These are phyloP conservation scores for Catharus ustulatus DNA, from an alignment of 2,797 vertebrate species.

Conservation along the genomic window DNA sequence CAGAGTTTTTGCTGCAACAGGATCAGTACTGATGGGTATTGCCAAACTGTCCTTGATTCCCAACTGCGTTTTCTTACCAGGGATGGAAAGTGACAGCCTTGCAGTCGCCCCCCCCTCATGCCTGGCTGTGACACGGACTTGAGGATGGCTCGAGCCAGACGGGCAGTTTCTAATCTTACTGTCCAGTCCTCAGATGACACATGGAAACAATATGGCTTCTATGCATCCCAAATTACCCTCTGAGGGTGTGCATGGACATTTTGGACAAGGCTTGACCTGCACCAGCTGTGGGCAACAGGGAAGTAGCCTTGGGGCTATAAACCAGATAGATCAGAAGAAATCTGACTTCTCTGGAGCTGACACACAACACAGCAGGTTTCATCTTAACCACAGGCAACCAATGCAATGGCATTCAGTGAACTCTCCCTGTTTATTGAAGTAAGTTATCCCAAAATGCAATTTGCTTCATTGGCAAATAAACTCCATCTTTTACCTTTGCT, in stretches of 20 bases:
- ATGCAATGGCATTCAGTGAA: neutral
- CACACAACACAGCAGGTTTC: neutral
- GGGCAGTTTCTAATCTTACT: neutral
- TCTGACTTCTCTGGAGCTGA: neutral
- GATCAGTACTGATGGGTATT: neutral
- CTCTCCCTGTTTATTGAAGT: neutral
- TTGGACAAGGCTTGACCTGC: neutral
- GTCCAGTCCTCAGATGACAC: neutral
- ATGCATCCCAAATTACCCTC: neutral
- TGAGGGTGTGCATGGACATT: neutral
- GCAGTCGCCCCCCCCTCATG: neutral
- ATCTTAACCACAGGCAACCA: neutral
- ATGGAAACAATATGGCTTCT: neutral
- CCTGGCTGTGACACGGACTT: neutral
- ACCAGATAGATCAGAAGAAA: neutral
- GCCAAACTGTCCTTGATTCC: neutral
- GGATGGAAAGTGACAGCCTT: neutral
- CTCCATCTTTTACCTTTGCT: neutral
- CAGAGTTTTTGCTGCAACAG: neutral
- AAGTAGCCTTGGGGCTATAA: neutral
- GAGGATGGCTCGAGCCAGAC: neutral
- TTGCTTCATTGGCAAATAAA: neutral
- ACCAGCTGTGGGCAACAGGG: neutral
- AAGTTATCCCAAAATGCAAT: neutral
- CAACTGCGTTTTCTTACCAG: neutral